Base-by-base conservation (phyloP, 2,888 invertebrate genomes). In the Diplolepis rosae region DNA sequence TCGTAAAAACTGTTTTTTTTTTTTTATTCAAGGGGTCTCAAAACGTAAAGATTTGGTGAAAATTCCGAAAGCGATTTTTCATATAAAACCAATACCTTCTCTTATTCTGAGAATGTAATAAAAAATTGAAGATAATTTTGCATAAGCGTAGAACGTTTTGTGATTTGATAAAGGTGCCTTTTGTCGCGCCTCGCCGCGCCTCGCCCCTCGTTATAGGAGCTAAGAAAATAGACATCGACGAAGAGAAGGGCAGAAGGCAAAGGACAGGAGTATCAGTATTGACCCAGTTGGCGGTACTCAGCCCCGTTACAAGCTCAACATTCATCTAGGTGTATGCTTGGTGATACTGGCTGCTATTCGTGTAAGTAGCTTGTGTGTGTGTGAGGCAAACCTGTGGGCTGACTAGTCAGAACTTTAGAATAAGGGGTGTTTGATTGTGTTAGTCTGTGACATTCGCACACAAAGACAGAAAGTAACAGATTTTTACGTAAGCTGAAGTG, bases 271-370 rank as follows among this genome's bases (percentile, higher is more conserved):
- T 18, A 9, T 45, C 61, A 67, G 56, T 70, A 70, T 70, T 70
- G 70, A 70, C 70, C 70, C 70, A 61, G 30, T 61, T 61, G 61
- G 18, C 18, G 22, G 22, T 18, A 35, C 32, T 61, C 6, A 22
- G 28, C 18, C 11, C 18, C 50, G 61, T 61, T 39, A 54, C 61
- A 56, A 28, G 42, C 70, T 18, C 45, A 22, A 45, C 18, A 18
- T 45, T 45, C 45, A 45, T 18, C 45, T 45, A 45, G 18, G 9
- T 45, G 18, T 22, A 45, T 18, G 18, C 45, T 45, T 45, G 18
- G 18, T 15, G 15, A 45, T 11, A 9, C 9, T 9, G 2, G 18
- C 9, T 45, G 9, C 22, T 45, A 15, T 22, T 18, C 18, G 45
- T 45, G 11, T 15, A 32, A 9, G 18, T 45, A 45, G 18, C 18